A percentile compares a stretch with the other conserved stretches of the same genome.
Conservation (phyloP, 2,113 vertebrate species). For the Sardina pilchardus region DNA sequence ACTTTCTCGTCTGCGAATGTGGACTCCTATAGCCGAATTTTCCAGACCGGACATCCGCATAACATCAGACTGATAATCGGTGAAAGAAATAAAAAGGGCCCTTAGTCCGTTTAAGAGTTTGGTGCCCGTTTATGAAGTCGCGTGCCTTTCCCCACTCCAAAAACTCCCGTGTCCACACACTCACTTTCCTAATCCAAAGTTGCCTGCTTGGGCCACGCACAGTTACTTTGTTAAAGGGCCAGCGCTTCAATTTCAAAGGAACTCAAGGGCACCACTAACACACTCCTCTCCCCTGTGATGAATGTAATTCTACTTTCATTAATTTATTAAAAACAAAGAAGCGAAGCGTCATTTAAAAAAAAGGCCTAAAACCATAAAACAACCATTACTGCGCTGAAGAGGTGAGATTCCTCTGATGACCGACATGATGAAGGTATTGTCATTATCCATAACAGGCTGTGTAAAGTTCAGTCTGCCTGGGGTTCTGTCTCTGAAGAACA, state of each 20-base stretch:
- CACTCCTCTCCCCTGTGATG: neutral
- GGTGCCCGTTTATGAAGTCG: conserved; percentile 8
- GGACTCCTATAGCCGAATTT: neutral
- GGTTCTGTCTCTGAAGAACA: neutral
- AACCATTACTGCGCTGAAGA: neutral
- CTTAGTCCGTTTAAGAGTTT: neutral
- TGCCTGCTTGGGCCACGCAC: conserved; percentile 58
- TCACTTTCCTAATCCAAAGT: conserved; percentile 40
- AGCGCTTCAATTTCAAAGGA: conserved; percentile 35
- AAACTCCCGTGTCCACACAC: conserved; percentile 30
- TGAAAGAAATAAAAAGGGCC: neutral
- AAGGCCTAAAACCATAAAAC: neutral
- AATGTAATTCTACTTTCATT: neutral
- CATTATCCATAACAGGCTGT: neutral
- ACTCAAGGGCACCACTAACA: neutral
- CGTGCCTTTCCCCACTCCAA: conserved; percentile 34
- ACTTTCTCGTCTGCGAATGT: neutral
- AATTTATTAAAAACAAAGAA: no score
- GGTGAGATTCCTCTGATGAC: neutral
- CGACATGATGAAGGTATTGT: neutral
- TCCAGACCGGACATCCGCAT: neutral
- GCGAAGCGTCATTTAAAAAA: neutral
- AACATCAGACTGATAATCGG: neutral
- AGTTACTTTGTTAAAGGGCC: conserved; percentile 75
- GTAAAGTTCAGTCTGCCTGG: neutral